Base-by-base conservation (phyloP, 2,113 vertebrate genomes). In the Seriola rivoliana region DNA sequence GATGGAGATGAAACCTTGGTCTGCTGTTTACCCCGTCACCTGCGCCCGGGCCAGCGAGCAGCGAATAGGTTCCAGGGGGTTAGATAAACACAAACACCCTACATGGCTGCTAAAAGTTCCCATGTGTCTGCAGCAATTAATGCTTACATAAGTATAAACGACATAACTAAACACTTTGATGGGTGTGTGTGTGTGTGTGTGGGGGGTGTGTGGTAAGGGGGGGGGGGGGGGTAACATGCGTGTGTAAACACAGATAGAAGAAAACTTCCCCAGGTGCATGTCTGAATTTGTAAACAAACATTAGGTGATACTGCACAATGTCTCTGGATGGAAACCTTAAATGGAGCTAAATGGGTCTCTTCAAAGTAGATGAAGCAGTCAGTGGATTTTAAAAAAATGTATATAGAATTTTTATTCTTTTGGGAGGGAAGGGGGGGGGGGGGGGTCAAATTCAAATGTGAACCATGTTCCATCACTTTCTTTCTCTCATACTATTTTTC, bases 41-140 rank as follows among this genome's bases (percentile, higher is more conserved):
- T 69, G 70, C 25, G 21, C 62, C 54, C 12, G 40, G 3, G 36
- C 60, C 34, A 46, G 34, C 36, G 46, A 38, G 40, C 38, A 60
- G 50, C 42, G 46, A 69, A 70, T 34, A n/a, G 34, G 32, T 34
- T 64, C 40, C 38, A 63, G 52, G 21, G 65, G 57, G 55, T 76
- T 66, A 67, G 55, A 76, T 36, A 68, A 84, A 85, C 78, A 87
- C 58, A 74, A 72, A 85, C 66, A 66, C 0, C 12, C 8, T 68
- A 36, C 71, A 40, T 8, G 25, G n/a, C 50, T 42, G 54, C 72
- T 60, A 55, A 25, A 74, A 60, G 40, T 55, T 64, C 12, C 71
- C 46, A 59, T 23, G 63, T 75, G 32, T 60, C 57, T 58, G n/a
- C 29, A 70, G 25, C 46, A 68, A 70, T 84, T 78, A 80, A 57